Evolutionary conservation across 53 echinoderm and acorn worm species (phyloP).

Genomic region (Echinometra lucunter): DNA sequence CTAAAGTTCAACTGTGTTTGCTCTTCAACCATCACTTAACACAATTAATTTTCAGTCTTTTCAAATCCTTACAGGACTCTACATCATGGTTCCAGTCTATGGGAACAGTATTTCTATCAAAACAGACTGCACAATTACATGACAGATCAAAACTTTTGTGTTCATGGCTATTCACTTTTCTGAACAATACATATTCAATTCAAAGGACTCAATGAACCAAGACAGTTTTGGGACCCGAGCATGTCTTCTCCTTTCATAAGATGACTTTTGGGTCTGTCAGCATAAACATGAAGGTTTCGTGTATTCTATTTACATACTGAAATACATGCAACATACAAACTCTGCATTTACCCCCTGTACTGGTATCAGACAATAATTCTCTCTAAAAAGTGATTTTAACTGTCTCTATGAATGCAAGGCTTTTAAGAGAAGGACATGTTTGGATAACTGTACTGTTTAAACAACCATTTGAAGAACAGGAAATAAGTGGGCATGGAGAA

Average conservation of each 20-base stretch:
- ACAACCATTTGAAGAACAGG: not conserved
- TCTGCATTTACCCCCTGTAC: not conserved
- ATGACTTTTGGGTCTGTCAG: not conserved
- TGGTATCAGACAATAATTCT: not conserved
- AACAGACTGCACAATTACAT: not conserved
- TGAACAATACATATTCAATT: conserved; percentile 14
- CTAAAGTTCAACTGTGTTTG: not conserved
- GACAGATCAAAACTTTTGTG: not conserved
- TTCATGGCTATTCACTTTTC: not conserved
- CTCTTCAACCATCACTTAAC: conserved; percentile 9
- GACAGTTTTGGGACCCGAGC: not conserved
- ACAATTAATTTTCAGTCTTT: not conserved
- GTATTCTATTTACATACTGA: not conserved
- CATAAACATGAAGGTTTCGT: not conserved
- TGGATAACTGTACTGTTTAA: not conserved
- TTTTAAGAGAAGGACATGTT: not conserved
- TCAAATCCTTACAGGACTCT: not conserved
- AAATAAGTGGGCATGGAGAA: not conserved
- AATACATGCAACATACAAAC: not conserved
- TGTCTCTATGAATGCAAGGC: not conserved
- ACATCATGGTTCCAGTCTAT: not conserved
- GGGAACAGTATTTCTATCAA: not conserved
- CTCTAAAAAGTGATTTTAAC: not conserved
- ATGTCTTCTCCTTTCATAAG: not conserved
- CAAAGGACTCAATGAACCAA: not conserved